Base-by-base conservation (phyloP, 37 sponge, comb jelly and placozoan species). In the Lycopodina hypogea region DNA sequence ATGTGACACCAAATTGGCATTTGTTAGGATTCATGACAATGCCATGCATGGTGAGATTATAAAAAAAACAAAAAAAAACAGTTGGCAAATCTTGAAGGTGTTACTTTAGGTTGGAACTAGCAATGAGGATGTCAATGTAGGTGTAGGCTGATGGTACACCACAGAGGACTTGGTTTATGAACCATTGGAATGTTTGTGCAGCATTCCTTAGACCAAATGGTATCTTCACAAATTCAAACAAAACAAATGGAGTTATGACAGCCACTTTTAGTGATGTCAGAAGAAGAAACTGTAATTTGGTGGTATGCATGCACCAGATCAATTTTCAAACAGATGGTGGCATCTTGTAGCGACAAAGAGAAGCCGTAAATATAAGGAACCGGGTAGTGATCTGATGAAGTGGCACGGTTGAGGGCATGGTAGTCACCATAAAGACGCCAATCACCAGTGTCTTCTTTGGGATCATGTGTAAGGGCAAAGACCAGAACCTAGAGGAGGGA, bases 331-430 rank as follows among this genome's bases (percentile, higher is more conserved):
- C 79, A 89, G 40, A 83, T 76, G 52, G 80, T 89, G 74, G 84
- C 50, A 72, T 83, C 88, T 22, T 88, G 88, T 4, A 84, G 77
- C 23, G 81, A 71, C 1, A 58, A 56, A 6, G 90, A 76, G 66
- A 89, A 89, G 45, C 84, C 77, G 28, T 81, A 86, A n/a, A 89
- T 70, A 56, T 89, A 85, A 0, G 90, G 85, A 22, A 89, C 75
- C 12, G 90, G 90, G 56, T 89, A 89, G 15, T 84, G 50, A 71
- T 83, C 81, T 21, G 84, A 81, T 12, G 50, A 45, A 9, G 84
- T 83, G 40, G 36, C 34, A 28, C 39, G 61, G 85, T 91, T 91
- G 36, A 91, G 77, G 19, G 92, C 84, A 51, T 78, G 77, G 72
- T 87, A 87, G 58, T 87, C 82, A 3, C 83, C 81, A 75, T 81